Conservation (phyloP, 2,888 invertebrate species). For the Watsonalla cultraria region DNA sequence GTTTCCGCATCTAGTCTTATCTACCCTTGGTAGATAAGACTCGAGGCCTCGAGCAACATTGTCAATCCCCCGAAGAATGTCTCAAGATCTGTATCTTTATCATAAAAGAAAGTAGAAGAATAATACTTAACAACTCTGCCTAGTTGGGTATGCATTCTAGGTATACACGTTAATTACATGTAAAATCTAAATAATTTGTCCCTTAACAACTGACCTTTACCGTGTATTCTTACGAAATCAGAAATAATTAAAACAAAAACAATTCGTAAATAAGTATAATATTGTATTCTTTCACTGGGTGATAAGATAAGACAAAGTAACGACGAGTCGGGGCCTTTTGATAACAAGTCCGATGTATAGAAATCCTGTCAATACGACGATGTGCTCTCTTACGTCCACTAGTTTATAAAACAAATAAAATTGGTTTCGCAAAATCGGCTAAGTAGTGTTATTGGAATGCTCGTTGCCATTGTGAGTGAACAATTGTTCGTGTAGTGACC, state of each 20-base stretch:
- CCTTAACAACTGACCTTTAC: no score
- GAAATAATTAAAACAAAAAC: slow-evolving; percentile 3
- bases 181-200: no score
- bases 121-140: no score
- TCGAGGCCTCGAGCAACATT: no score
- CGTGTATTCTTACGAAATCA: no score
- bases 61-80: no score
- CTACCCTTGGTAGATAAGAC: no score
- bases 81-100: no score
- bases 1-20: no score
- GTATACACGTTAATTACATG: no score
- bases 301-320: slow-evolving; percentile 74
- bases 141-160: no score
- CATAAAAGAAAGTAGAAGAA: no score
- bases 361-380: slow-evolving; percentile 63
- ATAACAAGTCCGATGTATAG: slow-evolving; percentile 60
- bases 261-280: slow-evolving; percentile 17
- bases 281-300: slow-evolving; percentile 47
- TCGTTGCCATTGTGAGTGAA: slow-evolving; percentile 9
- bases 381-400: slow-evolving; percentile 44
- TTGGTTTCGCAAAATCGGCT: slow-evolving; percentile 11
- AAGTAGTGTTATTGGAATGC: slow-evolving; percentile 14
- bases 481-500: slow-evolving; percentile 6
- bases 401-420: slow-evolving; percentile 25
- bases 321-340: slow-evolving; percentile 51